Evolutionary conservation across 2,797 vertebrate species (phyloP), one percentile per base, ranked within the genome.

Genomic region (Anabas testudineus): DNA sequence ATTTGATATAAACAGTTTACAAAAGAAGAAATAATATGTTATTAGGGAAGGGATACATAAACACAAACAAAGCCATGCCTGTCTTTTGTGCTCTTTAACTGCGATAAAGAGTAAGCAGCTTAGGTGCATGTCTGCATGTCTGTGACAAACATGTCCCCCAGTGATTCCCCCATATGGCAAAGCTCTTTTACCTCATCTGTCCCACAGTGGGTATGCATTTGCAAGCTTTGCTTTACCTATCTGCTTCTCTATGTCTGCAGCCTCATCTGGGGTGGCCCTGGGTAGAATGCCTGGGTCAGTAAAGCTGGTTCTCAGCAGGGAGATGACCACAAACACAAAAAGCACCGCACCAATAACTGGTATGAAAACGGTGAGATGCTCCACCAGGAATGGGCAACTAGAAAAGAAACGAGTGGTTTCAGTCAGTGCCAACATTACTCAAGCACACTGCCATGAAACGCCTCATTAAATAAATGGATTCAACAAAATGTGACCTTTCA

Each of bases 241-340:
- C 73, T 97, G 93, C 74, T 93, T 97, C 81, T 99, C 97, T 82
- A 98, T 90, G 84, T 98, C 96, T 0, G 95, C 96, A 0, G 96
- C 97, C 90, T 99, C 97, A 18, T 96, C 97, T 22, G 95, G 92
- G 1, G 95, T 96, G 86, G 97, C 97, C 89, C 97, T 95, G 56
- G 97, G 97, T 82, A 99, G 93, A 84, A 99, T 99, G 16, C 97
- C 97, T 0, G 97, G 97, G 81, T 99, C 97, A 19, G 95, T 97
- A 87, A 98, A 97, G 89, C 97, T 98, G 2, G 97, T 99, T 85
- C 96, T 97, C 64, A 99, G 91, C 85, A 99, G 90, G 78, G 95
- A 95, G 87, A 95, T 86, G 84, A 98, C 88, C 89, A 98, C 97
- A 71, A 99, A 97, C 81, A 97, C 86, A 94, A 96, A 97, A 36